These are phyloP conservation scores for Girardinichthys multiradiatus DNA, from an alignment of 2,113 vertebrate species.

Conservation along the genomic window DNA sequence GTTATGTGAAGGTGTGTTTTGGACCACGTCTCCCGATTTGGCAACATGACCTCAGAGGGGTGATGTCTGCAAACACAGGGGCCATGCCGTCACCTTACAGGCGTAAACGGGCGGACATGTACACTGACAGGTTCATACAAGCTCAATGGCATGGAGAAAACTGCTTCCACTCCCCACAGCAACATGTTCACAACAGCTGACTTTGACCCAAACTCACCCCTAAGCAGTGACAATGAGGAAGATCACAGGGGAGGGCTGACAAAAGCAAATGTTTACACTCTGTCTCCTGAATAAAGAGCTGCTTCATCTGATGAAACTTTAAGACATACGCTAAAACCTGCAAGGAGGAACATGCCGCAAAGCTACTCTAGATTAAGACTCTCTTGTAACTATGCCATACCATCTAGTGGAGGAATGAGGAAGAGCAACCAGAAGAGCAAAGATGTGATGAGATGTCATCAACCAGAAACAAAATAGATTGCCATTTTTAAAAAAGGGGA, in stretches of 20 bases:
- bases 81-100: constrained; percentile 3
- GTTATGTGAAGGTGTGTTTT: background rate
- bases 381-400: constrained; percentile 67
- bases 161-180: background rate
- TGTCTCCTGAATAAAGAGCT: constrained; percentile 32
- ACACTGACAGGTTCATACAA: constrained; percentile 11
- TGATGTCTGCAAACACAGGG: constrained; percentile 16
- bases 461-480: background rate
- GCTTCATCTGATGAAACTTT: constrained; percentile 54
- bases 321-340: constrained; percentile 20
- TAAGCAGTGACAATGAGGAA: constrained; percentile 31
- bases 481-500: constrained; percentile 5
- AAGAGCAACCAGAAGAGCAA: constrained; percentile 42
- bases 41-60: background rate
- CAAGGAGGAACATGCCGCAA: background rate
- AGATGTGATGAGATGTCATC: background rate
- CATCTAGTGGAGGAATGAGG: constrained; percentile 79
- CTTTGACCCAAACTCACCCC: constrained; percentile 35
- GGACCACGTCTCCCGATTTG: background rate
- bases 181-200: constrained; percentile 2
- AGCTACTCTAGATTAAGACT: constrained; percentile 6
- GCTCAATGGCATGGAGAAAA: constrained; percentile 7
- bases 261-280: constrained; percentile 55
- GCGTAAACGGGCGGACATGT: constrained; percentile 30
- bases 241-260: constrained; percentile 31